A percentile compares a stretch with the other conserved stretches of the same genome.
phyloP scores from a whole-genome alignment of 1,140 invertebrate genomes.

The Patella vulgata region DNA sequence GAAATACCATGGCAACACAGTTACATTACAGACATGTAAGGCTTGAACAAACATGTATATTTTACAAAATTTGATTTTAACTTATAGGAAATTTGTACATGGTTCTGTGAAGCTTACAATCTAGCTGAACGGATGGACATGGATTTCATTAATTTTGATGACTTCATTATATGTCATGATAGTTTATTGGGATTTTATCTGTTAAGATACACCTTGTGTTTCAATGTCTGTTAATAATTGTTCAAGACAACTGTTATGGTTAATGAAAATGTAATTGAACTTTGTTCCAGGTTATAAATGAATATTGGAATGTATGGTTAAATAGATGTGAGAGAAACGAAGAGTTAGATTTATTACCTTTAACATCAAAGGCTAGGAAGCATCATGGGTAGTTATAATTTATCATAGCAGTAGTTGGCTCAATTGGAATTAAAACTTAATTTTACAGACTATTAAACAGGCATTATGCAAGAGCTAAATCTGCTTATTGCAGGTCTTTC shows the following conservation, averaged over 20 bases:
- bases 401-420: not conserved
- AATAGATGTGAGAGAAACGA: slow-evolving; percentile 44
- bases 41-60: no score
- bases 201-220: no score
- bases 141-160: slow-evolving; percentile 4
- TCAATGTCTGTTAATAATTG: no score
- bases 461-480: no score
- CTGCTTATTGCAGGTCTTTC: no score
- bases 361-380: slow-evolving; percentile 36
- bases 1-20: slow-evolving; percentile 41
- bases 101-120: not conserved
- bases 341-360: slow-evolving; percentile 39
- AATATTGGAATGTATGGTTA: slow-evolving; percentile 44
- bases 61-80: no score
- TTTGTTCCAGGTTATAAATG: slow-evolving; percentile 33
- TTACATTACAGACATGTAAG: slow-evolving; percentile 32
- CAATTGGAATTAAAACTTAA: not conserved
- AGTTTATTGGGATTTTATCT: no score
- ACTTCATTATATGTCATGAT: not conserved
- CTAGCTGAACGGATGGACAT: not conserved
- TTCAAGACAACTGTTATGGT: no score
- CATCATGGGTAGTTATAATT: slow-evolving; percentile 43
- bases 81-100: no score
- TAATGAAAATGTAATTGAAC: not conserved
- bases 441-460: not conserved